Conservation (phyloP, 2,113 vertebrate genomes). For the Eclectus roratus region DNA sequence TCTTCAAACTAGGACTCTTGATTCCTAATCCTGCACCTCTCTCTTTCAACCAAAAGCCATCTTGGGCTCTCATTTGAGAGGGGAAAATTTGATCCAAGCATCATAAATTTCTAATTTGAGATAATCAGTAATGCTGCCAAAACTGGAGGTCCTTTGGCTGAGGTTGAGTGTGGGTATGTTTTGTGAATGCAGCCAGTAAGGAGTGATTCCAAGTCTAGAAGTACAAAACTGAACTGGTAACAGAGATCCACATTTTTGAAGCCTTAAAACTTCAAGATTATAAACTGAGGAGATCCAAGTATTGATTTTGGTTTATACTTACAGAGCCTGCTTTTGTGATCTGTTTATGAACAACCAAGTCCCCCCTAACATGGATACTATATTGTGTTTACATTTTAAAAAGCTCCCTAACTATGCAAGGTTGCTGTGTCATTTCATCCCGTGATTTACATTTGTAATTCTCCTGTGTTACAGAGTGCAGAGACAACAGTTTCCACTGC, state of each 20-base stretch:
- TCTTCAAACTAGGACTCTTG: neutral
- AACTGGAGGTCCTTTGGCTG: neutral
- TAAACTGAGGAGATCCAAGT: neutral
- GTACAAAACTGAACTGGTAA: neutral
- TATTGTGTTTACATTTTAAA: neutral
- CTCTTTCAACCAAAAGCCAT: neutral
- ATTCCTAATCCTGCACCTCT: neutral
- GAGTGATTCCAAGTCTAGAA: neutral
- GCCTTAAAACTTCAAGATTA: neutral
- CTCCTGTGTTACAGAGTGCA: constrained; percentile 77
- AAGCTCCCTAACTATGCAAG: neutral
- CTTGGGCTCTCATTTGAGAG: neutral
- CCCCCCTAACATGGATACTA: neutral
- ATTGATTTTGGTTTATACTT: neutral
- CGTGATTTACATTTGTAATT: neutral
- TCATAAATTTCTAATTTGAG: neutral
- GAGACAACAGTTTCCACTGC: constrained; percentile 72
- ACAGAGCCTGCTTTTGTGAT: neutral
- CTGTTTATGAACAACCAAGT: neutral
- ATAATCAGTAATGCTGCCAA: neutral
- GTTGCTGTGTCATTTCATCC: neutral
- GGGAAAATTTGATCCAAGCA: neutral
- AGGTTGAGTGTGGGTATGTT: neutral
- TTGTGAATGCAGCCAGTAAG: neutral
- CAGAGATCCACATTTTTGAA: neutral